These are phyloP conservation scores for Melanotaenia maccullochi DNA, from an alignment of 2,797 vertebrate genomes.

Conservation along the genomic window DNA sequence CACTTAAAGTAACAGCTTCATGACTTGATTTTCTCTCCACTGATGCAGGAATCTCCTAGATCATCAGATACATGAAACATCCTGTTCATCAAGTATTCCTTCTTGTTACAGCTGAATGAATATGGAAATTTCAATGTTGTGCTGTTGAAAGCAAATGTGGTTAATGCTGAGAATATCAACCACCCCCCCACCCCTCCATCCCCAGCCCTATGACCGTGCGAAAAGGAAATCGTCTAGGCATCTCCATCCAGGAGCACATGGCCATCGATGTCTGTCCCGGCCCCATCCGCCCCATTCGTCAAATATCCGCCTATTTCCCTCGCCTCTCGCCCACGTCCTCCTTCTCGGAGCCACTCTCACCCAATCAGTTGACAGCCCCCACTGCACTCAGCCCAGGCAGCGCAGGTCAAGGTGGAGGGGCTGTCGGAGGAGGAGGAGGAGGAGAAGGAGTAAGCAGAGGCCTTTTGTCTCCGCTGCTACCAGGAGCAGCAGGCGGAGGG, in stretches of 20 bases:
- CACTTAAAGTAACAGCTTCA: conserved; percentile 26
- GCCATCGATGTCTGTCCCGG: conserved; percentile 88
- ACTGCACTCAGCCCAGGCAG: conserved; percentile 57
- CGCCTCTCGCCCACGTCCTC: conserved; percentile 84
- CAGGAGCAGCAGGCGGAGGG: conserved; percentile 69
- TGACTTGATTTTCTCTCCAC: conserved; percentile 1
- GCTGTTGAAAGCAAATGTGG: conserved; percentile 1
- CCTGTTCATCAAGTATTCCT: background rate
- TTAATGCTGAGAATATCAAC: conserved; percentile 4
- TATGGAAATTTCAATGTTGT: background rate
- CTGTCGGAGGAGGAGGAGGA: conserved; percentile 45
- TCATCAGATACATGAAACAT: too few relatives aligned
- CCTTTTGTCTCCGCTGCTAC: conserved; percentile 77
- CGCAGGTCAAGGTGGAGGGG: conserved; percentile 46
- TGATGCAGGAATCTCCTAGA: background rate
- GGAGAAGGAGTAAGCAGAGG: conserved; percentile 54
- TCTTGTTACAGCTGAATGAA: background rate
- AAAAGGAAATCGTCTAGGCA: conserved; percentile 81
- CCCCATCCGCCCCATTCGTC: conserved; percentile 86
- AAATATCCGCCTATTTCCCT: conserved; percentile 89
- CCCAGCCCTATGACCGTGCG: conserved; percentile 78
- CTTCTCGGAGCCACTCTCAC: conserved; percentile 70
- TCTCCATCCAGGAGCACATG: conserved; percentile 91
- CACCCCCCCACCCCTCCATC: background rate
- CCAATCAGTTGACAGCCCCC: conserved; percentile 64